These are phyloP conservation scores for Tapirus indicus DNA, from an alignment of 2,797 vertebrate genomes.

Conservation along the genomic window DNA sequence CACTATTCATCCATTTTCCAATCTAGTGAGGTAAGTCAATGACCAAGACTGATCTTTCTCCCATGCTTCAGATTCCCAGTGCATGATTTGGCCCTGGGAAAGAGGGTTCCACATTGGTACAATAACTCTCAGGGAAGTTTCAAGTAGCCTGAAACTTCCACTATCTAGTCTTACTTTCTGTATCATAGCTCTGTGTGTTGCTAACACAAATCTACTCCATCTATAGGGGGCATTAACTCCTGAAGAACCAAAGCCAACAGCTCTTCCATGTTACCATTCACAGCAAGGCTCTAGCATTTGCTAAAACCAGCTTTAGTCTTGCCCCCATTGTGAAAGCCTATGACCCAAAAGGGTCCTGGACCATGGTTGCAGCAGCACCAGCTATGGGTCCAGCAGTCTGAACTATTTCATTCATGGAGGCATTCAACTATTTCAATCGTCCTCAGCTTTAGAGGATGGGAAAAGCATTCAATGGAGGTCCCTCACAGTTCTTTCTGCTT, in stretches of 20 bases:
- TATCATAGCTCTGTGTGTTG: neutral
- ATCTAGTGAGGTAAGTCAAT: neutral
- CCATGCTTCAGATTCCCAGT: neutral
- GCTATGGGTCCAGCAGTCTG: neutral
- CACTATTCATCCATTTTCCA: neutral
- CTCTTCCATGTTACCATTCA: neutral
- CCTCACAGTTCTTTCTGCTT: neutral
- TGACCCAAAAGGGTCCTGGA: neutral
- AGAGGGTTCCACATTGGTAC: neutral
- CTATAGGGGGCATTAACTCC: neutral
- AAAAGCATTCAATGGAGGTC: neutral
- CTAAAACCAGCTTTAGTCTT: constrained; percentile 21
- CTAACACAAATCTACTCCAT: neutral
- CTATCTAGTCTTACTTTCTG: neutral
- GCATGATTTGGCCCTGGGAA: neutral
- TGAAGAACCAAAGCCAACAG: neutral
- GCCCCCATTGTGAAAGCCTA: neutral
- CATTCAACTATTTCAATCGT: no score
- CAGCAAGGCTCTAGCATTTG: neutral
- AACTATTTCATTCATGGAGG: neutral
- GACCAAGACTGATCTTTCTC: neutral
- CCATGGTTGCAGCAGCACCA: neutral
- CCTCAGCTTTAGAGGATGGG: neutral
- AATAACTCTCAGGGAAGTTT: neutral
- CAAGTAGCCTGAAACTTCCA: neutral